Evolutionary conservation across 2,888 invertebrate genomes (phyloP), one percentile per base, ranked within the genome.

Genomic region (Tuberolachnus salignus): DNA sequence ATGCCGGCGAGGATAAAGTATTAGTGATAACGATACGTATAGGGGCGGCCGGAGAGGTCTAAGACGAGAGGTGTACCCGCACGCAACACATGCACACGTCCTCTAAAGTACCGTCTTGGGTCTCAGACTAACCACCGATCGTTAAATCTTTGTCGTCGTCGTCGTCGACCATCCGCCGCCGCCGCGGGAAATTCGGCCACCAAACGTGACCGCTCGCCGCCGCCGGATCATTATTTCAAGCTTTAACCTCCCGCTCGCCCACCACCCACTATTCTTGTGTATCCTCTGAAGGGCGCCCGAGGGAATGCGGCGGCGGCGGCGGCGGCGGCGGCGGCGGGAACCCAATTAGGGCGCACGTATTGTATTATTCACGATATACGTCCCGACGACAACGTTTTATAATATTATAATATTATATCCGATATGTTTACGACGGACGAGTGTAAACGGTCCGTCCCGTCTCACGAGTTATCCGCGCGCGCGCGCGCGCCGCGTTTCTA

Each of bases 141-240:
- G 74, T 75, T 66, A 66, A 75, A 55, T 23, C 53, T 44, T 55
- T 51, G 51, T 23, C 42, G 21, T 63, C 51, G 55, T 42, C 44
- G 51, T 23, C 42, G 21, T 63, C 51, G 55, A 21, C 44, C 10
- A 44, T 42, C 55, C 21, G 2, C 26, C n/a, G 3, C 1, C 26
- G 26, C 16, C 34, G 10, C 19, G 14, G 10, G 16, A 26, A 57
- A 55, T 66, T 66, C 26, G 55, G 46, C 46, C 59, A 46, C 59
- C 66, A 53, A 55, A 66, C 44, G 46, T 74, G 66, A 74, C 55
- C 64, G 66, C 16, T 63, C 21, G 44, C 16, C 21, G 44, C 16
- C 57, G 8, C 9, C 19, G 21, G 51, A 73, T 73, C 51, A 66
- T 66, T 66, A 75, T 66, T 57, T 66, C 19, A 3, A 57, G 46